Base-by-base conservation (phyloP, 2,888 invertebrate genomes). In the Trichopoda pennipes region DNA sequence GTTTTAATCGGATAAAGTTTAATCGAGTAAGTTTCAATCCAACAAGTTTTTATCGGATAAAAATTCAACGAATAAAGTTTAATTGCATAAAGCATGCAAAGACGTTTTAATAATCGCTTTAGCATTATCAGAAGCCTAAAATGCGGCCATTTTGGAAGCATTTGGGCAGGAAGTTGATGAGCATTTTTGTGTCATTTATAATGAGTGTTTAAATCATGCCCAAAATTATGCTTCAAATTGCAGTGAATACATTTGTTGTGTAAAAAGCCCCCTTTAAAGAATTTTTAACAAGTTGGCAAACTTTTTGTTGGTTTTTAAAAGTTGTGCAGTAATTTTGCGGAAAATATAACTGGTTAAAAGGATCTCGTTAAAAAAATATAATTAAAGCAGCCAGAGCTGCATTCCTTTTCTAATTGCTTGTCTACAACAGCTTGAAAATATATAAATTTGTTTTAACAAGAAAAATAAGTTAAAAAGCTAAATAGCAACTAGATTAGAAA, bases 371-470 rank as follows among this genome's bases (percentile, higher is more conserved):
- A 14, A 53, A n/a, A 23, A 16, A 14, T 49, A 53, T 23, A 53
- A 53, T 53, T 53, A 53, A 53, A 53, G 53, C 53, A 53, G n/a
- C n/a, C 53, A 23, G 23, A 23, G 9, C 14, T 28, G 28, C 16
- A 28, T 28, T 55, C 9, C 2, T 21, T 21, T 17, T 32, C n/a
- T 32, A 56, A 56, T 32, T 32, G 32, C 32, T 28, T 10, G 1
- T 16, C 6, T 44, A 14, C 16, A 14, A 44, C 42, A 44, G 12
- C 12, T 12, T 38, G 38, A 38, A 38, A 12, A 38, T 38, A 51
- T 55, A 23, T 28, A 16, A n/a, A n/a, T n/a, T n/a, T 28, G 4
- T 28, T 28, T 4, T 7, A 28, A 28, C 28, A 6, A 28, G 8
- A 28, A 23, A 55, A 23, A 55, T 28, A 3, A 44, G 7, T 44